Conservation (phyloP, 2,113 vertebrate genomes). For the Actinemys pallida region DNA sequence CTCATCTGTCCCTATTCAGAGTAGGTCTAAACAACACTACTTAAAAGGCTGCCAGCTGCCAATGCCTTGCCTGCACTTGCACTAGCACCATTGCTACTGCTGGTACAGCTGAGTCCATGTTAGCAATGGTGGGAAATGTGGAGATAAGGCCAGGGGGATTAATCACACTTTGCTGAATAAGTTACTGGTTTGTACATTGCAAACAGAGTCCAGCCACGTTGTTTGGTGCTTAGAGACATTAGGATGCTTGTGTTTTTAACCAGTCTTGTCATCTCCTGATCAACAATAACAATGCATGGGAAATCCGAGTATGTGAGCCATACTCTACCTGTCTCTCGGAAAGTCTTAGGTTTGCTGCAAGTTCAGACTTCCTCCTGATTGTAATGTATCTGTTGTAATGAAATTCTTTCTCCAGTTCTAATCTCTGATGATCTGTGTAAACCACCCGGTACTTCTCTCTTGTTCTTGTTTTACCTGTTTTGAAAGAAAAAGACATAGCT, state of each 20-base stretch:
- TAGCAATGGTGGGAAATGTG: not conserved
- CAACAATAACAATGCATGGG: slow-evolving; percentile 25
- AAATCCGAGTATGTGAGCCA: slow-evolving; percentile 10
- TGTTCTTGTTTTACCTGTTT: slow-evolving; percentile 96
- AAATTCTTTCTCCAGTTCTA: slow-evolving; percentile 98
- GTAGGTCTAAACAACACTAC: not conserved
- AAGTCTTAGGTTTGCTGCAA: slow-evolving; percentile 94
- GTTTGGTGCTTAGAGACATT: not conserved
- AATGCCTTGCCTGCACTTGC: not conserved
- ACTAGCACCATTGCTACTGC: not conserved
- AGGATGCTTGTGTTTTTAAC: not conserved
- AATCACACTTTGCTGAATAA: not conserved
- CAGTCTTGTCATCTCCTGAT: not conserved
- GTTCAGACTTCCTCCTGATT: slow-evolving; percentile 94
- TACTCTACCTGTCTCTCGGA: slow-evolving; percentile 96
- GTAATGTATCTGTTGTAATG: slow-evolving; percentile 98
- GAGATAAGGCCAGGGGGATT: not conserved
- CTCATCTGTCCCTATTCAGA: not conserved
- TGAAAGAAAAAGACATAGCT: slow-evolving; percentile 69
- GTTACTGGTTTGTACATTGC: not conserved
- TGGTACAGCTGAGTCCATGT: not conserved
- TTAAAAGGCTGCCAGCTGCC: not conserved
- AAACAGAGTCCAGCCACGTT: rapidly evolving
- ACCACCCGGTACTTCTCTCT: slow-evolving; percentile 98
- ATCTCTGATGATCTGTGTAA: slow-evolving; percentile 96